These are phyloP conservation scores for Timema cristinae DNA, from an alignment of 2,888 invertebrate species.

Conservation along the genomic window DNA sequence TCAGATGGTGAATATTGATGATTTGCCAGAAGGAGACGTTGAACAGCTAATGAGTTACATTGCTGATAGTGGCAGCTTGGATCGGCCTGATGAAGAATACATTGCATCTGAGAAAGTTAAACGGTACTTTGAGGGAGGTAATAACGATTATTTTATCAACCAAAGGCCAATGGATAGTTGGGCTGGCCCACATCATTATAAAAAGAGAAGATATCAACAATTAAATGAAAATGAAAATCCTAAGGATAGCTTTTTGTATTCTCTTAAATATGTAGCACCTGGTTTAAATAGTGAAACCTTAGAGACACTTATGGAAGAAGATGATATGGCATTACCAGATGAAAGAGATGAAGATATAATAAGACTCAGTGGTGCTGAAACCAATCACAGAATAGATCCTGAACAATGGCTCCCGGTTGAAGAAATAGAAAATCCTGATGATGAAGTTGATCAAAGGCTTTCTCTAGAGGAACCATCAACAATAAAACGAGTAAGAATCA, in stretches of 20 bases:
- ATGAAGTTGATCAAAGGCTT: neutral
- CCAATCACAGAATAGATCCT: neutral
- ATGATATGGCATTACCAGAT: slow-evolving; percentile 22
- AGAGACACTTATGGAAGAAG: slow-evolving; percentile 26
- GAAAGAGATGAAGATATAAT: slow-evolving; percentile 28
- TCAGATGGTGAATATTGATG: slow-evolving; percentile 32
- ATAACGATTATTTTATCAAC: slow-evolving; percentile 35
- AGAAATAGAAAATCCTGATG: neutral
- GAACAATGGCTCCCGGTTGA: neutral
- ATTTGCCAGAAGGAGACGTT: slow-evolving; percentile 35
- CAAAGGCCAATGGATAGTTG: slow-evolving; percentile 25
- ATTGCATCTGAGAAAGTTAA: slow-evolving; percentile 14
- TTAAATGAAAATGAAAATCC: slow-evolving; percentile 24
- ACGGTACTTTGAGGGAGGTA: slow-evolving; percentile 27
- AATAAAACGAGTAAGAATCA: neutral
- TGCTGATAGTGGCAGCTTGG: slow-evolving; percentile 14
- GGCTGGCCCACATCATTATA: slow-evolving; percentile 13
- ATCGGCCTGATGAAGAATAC: slow-evolving; percentile 14
- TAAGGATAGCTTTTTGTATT: slow-evolving; percentile 27
- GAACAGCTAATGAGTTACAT: slow-evolving; percentile 35
- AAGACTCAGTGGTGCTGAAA: neutral
- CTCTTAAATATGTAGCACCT: slow-evolving; percentile 29
- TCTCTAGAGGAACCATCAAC: neutral
- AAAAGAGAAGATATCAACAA: slow-evolving; percentile 27
- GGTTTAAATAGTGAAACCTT: slow-evolving; percentile 27